phyloP scores from a whole-genome alignment of 2,797 vertebrate genomes.

The Aselliscus stoliczkanus region DNA sequence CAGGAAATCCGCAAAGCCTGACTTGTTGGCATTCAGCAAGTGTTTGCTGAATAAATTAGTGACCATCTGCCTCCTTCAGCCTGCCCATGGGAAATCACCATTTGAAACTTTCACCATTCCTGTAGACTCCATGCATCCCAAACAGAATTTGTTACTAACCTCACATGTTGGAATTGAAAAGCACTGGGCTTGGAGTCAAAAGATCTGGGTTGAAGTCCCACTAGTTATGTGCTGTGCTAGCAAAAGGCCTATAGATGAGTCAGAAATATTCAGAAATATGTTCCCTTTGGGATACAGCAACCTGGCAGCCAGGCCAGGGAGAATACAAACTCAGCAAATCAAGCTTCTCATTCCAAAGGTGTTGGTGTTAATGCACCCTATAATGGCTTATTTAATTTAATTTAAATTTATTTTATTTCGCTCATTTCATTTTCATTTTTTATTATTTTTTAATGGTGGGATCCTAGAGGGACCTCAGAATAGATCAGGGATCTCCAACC shows the following conservation, averaged over 20 bases:
- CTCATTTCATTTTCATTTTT: neutral
- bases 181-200: slow-evolving; percentile 59
- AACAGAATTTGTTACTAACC: slow-evolving; percentile 47
- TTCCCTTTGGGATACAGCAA: neutral
- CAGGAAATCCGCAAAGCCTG: slow-evolving; percentile 42
- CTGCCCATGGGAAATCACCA: slow-evolving; percentile 57
- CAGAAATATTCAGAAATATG: neutral
- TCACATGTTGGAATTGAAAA: slow-evolving; percentile 55
- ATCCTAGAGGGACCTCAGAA: neutral
- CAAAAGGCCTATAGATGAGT: neutral
- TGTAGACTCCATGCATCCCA: slow-evolving; percentile 15
- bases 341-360: neutral
- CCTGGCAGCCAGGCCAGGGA: neutral
- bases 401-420: neutral
- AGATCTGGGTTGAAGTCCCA: slow-evolving; percentile 35
- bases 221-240: slow-evolving; percentile 12
- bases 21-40: slow-evolving; percentile 49
- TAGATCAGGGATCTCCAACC: neutral
- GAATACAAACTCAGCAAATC: neutral
- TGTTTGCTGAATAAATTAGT: slow-evolving; percentile 59
- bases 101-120: slow-evolving; percentile 15
- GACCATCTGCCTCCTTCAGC: slow-evolving; percentile 38
- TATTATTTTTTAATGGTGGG: neutral
- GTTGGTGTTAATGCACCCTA: neutral
- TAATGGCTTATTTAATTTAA: neutral